Conservation (phyloP, 2,113 vertebrate genomes). For the Microcebus jonahi region DNA sequence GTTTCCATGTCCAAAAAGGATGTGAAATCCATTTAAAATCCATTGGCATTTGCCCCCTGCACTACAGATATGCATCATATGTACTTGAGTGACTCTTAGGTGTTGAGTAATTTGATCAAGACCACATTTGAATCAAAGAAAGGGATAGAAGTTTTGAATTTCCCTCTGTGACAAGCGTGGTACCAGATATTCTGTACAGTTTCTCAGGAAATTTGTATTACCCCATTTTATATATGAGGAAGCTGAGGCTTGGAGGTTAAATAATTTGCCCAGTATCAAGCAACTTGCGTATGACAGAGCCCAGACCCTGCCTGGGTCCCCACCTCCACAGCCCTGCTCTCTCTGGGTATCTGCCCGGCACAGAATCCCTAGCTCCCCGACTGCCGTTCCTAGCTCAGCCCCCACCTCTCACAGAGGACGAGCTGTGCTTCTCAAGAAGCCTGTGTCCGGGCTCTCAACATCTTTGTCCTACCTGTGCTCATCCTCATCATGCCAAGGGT, state of each 20-base stretch:
- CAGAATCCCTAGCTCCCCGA: rapidly evolving
- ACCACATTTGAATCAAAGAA: background rate
- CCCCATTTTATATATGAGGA: background rate
- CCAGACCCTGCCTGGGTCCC: background rate
- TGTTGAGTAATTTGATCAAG: background rate
- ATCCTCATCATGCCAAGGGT: background rate
- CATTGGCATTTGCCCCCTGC: background rate
- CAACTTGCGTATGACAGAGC: background rate
- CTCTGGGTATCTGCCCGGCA: rapidly evolving
- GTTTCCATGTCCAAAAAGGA: background rate
- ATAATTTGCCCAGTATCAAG: background rate
- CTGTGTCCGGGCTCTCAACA: background rate
- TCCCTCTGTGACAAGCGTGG: background rate
- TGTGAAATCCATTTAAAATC: background rate
- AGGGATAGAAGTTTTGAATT: background rate
- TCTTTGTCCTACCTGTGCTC: background rate
- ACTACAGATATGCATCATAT: rapidly evolving
- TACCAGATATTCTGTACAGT: background rate
- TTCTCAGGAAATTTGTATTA: background rate
- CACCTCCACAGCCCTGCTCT: rapidly evolving
- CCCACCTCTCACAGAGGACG: rapidly evolving
- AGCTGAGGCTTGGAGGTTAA: background rate
- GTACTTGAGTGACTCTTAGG: background rate
- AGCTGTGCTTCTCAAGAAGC: background rate
- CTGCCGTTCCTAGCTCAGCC: rapidly evolving